A percentile compares a stretch with the other conserved stretches of the same genome.
Conservation (phyloP, 2,113 vertebrate species). For the Gymnobelideus leadbeateri region DNA sequence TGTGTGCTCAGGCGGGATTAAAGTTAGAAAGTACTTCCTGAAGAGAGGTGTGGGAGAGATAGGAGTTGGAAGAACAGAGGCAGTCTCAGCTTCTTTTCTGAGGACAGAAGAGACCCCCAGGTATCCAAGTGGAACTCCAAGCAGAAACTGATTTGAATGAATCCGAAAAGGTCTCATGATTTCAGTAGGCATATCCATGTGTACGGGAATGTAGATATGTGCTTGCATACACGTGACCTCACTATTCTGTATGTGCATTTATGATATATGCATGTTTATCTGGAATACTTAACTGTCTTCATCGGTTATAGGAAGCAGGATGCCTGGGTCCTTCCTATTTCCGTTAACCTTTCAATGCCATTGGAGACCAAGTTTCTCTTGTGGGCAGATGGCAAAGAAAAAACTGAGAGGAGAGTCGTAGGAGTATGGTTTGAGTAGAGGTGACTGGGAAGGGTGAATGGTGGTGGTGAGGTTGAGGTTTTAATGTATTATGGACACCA, state of each 20-base stretch:
- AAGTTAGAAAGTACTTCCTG: background rate
- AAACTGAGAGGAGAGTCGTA: background rate
- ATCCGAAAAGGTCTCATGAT: conserved; percentile 2
- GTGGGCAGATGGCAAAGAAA: background rate
- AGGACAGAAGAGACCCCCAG: background rate
- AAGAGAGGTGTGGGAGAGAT: background rate
- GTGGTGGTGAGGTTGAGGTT: background rate
- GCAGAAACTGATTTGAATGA: background rate
- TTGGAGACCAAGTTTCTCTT: background rate
- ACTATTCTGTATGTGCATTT: background rate
- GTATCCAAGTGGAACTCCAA: background rate
- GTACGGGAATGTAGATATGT: background rate
- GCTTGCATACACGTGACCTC: background rate
- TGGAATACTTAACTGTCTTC: background rate
- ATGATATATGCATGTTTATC: background rate
- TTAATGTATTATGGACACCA: background rate
- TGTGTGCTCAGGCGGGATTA: background rate
- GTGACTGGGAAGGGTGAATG: background rate
- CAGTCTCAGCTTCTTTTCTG: conserved; percentile 72
- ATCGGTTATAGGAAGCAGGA: background rate
- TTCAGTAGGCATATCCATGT: background rate
- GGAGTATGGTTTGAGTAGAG: background rate
- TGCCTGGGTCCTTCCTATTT: background rate
- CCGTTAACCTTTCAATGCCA: background rate
- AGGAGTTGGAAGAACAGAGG: background rate